A percentile compares a stretch with the other conserved stretches of the same genome.
Conservation (phyloP, 2,797 vertebrate species). For the Eulemur mongoz region DNA sequence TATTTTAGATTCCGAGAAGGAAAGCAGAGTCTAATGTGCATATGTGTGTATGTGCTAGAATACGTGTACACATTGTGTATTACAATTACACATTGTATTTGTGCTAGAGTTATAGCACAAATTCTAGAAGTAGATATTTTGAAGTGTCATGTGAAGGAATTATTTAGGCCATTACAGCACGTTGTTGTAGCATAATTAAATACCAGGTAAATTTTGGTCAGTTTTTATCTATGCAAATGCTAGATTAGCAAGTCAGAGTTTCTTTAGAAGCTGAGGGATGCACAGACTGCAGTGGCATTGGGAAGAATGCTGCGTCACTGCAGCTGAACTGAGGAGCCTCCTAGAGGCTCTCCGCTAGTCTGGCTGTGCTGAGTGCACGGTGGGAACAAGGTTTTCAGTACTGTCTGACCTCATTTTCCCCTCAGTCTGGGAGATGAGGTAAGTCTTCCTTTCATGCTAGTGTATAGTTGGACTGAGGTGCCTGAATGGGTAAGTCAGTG, state of each 20-base stretch:
- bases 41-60: not conserved
- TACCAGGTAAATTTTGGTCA: not conserved
- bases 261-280: not conserved
- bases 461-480: not conserved
- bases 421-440: not conserved
- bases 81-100: not conserved
- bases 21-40: not conserved
- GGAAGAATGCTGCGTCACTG: conserved; percentile 33
- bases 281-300: not conserved
- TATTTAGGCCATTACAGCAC: not conserved
- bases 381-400: not conserved
- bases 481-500: not conserved
- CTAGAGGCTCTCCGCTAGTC: not conserved
- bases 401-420: conserved; percentile 37
- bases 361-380: not conserved
- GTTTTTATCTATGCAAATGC: not conserved
- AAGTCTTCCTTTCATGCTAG: not conserved
- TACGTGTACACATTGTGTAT: not conserved
- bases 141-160: not conserved
- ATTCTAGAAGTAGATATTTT: not conserved
- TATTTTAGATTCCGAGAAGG: not conserved
- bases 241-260: not conserved
- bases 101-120: not conserved
- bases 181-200: not conserved
- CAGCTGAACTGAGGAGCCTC: not conserved